Conservation (phyloP, 2,113 vertebrate genomes). For the Rhabdornis inornatus region DNA sequence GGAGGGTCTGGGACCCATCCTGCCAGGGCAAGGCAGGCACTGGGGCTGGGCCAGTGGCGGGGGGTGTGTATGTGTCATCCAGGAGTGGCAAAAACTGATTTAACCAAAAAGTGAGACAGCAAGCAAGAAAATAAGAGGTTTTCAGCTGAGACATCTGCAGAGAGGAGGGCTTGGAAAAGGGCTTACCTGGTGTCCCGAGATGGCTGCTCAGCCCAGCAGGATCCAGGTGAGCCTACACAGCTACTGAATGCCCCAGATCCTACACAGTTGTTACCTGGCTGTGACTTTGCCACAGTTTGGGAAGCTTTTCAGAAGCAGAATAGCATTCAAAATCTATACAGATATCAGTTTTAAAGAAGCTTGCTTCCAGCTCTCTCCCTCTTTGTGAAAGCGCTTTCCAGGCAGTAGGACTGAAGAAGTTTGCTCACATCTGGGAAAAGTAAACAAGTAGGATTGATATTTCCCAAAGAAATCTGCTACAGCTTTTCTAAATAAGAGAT, state of each 20-base stretch:
- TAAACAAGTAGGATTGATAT: neutral
- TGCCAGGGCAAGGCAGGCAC: neutral
- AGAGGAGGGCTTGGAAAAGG: neutral
- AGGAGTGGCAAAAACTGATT: neutral
- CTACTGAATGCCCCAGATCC: neutral
- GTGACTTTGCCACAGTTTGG: neutral
- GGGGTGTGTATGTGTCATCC: accelerated
- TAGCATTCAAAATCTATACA: neutral
- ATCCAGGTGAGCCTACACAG: neutral
- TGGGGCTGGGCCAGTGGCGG: accelerated
- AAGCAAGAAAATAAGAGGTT: neutral
- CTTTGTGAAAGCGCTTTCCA: neutral
- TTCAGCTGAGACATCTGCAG: neutral
- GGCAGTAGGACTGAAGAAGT: neutral
- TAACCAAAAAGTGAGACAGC: neutral
- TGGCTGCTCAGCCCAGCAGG: neutral
- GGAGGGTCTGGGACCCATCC: neutral
- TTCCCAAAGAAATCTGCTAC: neutral
- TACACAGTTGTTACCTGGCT: neutral
- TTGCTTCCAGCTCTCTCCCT: neutral
- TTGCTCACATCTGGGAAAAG: neutral
- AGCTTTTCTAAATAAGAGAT: neutral
- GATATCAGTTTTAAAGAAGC: neutral
- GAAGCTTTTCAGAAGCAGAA: neutral
- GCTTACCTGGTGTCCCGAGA: neutral